These are phyloP conservation scores for Zaprionus obscuricornis DNA, from an alignment of 2,888 invertebrate species.

Conservation along the genomic window DNA sequence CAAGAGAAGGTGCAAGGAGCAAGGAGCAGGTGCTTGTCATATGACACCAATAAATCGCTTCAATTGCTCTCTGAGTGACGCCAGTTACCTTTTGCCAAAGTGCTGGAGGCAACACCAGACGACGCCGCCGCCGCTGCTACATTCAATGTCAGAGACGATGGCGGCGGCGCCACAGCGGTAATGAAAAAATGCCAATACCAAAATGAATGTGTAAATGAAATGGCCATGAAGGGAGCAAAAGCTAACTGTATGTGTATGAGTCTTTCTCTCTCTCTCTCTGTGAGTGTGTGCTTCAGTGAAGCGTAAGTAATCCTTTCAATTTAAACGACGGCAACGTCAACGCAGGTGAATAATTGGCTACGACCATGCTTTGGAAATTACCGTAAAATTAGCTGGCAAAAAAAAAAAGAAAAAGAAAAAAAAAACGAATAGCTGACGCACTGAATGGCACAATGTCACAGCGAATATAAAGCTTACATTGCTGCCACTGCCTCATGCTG, in stretches of 20 bases:
- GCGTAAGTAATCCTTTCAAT: slow-evolving; percentile 76
- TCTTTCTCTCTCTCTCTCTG: slow-evolving; percentile 4
- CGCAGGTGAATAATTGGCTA: slow-evolving; percentile 75
- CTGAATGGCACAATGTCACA: not conserved
- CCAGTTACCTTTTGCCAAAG: slow-evolving; percentile 35
- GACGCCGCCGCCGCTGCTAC: slow-evolving; percentile 9
- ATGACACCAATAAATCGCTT: slow-evolving; percentile 79
- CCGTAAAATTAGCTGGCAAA: slow-evolving; percentile 73
- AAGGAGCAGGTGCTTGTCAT: slow-evolving; percentile 63
- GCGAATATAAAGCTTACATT: too few species aligned
- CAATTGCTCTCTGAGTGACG: slow-evolving; percentile 76
- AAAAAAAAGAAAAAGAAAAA: slow-evolving; percentile 14
- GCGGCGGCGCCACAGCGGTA: slow-evolving; percentile 40
- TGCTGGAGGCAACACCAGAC: not conserved
- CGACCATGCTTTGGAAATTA: slow-evolving; percentile 74
- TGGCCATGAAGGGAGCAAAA: slow-evolving; percentile 14
- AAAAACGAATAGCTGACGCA: too few species aligned
- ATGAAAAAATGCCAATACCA: slow-evolving; percentile 75
- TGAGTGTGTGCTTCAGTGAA: slow-evolving; percentile 57
- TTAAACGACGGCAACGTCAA: slow-evolving; percentile 64
- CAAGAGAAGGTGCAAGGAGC: not conserved
- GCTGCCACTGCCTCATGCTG: too few species aligned
- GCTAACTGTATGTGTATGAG: not conserved
- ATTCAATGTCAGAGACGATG: slow-evolving; percentile 56
- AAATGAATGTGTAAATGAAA: slow-evolving; percentile 59